Evolutionary conservation across 2,797 vertebrate species (phyloP).

Genomic region (Semaprochilodus insignis): DNA sequence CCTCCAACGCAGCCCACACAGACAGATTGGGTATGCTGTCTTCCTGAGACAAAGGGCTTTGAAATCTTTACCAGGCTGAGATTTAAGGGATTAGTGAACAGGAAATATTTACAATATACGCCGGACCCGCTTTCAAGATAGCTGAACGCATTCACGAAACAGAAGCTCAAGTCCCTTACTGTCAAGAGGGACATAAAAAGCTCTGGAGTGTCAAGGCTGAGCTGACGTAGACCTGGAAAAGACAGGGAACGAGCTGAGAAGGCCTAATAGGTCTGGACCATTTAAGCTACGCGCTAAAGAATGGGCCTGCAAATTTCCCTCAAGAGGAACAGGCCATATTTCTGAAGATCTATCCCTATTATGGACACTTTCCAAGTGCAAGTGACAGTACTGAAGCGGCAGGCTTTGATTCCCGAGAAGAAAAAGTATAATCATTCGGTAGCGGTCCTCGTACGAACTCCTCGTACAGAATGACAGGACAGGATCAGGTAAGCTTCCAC

Average conservation of each 20-base stretch:
- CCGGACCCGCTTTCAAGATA: not conserved
- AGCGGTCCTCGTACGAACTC: not conserved
- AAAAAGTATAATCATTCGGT: not conserved
- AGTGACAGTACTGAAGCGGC: not conserved
- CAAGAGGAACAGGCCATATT: not conserved
- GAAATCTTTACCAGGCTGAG: not conserved
- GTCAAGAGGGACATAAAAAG: not conserved
- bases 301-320: conserved; percentile 17
- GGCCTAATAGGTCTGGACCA: not conserved
- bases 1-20: conserved; percentile 17
- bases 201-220: conserved; percentile 6
- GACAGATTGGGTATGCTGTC: not conserved
- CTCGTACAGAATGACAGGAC: not conserved
- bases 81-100: conserved; percentile 2
- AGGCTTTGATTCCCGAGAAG: not conserved
- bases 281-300: conserved; percentile 9
- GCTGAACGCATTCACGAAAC: not conserved
- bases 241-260: conserved; percentile 4
- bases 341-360: conserved; percentile 7
- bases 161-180: not conserved
- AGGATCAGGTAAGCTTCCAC: not conserved
- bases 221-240: conserved; percentile 6
- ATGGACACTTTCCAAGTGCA: not conserved
- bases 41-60: not conserved
- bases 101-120: not conserved